Conservation (phyloP, 2,113 vertebrate genomes). For the Bufo gargarizans region DNA sequence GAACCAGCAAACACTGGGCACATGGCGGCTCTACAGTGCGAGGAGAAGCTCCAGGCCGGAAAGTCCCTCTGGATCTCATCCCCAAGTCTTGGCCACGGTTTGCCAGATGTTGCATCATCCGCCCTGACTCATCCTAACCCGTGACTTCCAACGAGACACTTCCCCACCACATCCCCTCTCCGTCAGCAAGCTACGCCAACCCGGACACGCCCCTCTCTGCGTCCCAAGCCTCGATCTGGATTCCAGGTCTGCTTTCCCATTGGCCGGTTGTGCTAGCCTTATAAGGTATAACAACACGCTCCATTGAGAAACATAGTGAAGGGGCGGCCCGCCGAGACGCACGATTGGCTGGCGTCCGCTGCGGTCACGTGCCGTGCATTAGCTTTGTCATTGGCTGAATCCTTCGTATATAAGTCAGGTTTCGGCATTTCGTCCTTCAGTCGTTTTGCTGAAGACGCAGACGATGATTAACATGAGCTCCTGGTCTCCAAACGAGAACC, state of each 20-base stretch:
- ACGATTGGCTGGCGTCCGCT: neutral
- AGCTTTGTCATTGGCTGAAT: neutral
- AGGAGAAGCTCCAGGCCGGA: neutral
- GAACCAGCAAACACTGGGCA: neutral
- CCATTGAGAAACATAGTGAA: neutral
- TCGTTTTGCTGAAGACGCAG: slow-evolving; percentile 54
- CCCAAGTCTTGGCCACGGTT: slow-evolving; percentile 1
- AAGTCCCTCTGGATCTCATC: slow-evolving; percentile 15
- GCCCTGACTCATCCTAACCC: slow-evolving; percentile 34
- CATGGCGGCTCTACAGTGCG: neutral
- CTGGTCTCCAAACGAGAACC: slow-evolving; percentile 15
- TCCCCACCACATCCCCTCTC: neutral
- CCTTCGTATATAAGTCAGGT: slow-evolving; percentile 8
- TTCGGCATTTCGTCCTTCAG: neutral
- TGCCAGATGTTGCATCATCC: slow-evolving; percentile 56
- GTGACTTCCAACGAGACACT: slow-evolving; percentile 56
- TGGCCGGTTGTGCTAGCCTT: neutral
- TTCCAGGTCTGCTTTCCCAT: neutral
- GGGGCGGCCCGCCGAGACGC: neutral
- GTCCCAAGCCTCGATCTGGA: slow-evolving; percentile 24
- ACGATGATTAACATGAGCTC: slow-evolving; percentile 57
- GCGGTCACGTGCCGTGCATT: neutral
- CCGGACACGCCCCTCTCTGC: neutral
- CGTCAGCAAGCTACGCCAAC: neutral
- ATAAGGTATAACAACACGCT: too few species aligned